Conservation (phyloP, 2,113 vertebrate species). For the Mystacornis crossleyi region DNA sequence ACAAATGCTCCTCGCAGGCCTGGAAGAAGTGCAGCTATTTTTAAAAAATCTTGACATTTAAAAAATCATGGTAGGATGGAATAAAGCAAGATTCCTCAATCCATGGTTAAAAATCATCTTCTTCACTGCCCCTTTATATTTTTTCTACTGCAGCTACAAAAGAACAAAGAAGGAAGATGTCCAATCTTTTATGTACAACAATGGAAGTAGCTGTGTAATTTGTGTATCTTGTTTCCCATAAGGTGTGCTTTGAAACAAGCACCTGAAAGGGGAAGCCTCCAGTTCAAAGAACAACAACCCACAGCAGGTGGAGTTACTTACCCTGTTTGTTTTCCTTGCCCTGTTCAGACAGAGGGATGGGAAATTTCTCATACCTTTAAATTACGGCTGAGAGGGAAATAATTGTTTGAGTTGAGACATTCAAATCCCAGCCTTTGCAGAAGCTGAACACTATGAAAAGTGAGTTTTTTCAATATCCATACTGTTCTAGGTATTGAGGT, state of each 20-base stretch:
- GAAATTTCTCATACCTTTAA: background rate
- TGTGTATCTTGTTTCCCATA: background rate
- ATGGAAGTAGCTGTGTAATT: background rate
- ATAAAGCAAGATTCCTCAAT: background rate
- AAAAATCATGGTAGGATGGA: background rate
- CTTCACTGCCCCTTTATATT: background rate
- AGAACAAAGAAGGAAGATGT: background rate
- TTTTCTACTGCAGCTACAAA: background rate
- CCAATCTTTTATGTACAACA: background rate
- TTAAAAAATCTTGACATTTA: background rate
- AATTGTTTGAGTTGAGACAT: background rate
- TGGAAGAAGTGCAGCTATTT: slow-evolving; percentile 28
- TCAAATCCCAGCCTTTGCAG: background rate
- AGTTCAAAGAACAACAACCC: background rate
- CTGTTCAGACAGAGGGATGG: background rate
- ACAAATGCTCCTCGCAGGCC: slow-evolving; percentile 69
- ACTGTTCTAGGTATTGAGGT: background rate
- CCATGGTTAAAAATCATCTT: background rate
- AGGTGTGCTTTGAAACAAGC: background rate
- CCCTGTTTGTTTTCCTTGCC: background rate
- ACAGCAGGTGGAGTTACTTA: background rate
- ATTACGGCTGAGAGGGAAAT: background rate
- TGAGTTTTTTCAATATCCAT: background rate
- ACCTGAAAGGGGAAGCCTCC: background rate
- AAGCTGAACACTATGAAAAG: background rate